Percentiles rank a stretch among this genome's conserved stretches.
Conservation (phyloP, 2,888 invertebrate species). For the Tinea pellionella region DNA sequence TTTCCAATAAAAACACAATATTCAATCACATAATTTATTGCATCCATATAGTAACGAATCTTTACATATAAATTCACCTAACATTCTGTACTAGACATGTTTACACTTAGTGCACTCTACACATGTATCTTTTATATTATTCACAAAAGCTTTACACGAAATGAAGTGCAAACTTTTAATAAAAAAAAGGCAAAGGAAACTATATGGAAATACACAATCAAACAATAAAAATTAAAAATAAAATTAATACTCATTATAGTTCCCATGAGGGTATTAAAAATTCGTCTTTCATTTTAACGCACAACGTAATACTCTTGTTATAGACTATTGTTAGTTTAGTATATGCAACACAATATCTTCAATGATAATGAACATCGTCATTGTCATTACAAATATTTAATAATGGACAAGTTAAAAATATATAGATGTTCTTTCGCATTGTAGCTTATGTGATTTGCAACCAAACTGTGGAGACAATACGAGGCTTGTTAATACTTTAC, state of each 20-base stretch:
- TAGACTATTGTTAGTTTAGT: no score
- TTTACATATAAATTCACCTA: constrained; percentile 10
- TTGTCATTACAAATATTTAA: no score
- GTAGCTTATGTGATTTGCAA: background rate
- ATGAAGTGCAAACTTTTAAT: background rate
- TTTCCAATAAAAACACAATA: constrained; percentile 18
- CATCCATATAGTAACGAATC: constrained; percentile 13
- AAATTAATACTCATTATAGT: background rate
- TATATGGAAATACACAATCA: constrained; percentile 16
- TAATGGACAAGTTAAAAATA: constrained; percentile 7
- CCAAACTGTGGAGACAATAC: background rate
- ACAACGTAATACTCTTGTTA: no score
- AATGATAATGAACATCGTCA: no score
- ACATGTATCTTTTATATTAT: background rate
- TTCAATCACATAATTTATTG: constrained; percentile 15
- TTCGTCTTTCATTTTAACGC: no score
- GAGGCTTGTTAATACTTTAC: background rate
- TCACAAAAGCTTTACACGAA: background rate
- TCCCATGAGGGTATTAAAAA: no score
- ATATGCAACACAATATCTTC: constrained; percentile 6
- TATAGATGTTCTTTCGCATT: background rate
- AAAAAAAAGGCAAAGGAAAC: background rate
- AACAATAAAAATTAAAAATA: constrained; percentile 15
- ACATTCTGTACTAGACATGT: background rate
- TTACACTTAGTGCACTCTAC: background rate